Conservation (phyloP, 2,113 vertebrate genomes). For the Muscicapa adusta region DNA sequence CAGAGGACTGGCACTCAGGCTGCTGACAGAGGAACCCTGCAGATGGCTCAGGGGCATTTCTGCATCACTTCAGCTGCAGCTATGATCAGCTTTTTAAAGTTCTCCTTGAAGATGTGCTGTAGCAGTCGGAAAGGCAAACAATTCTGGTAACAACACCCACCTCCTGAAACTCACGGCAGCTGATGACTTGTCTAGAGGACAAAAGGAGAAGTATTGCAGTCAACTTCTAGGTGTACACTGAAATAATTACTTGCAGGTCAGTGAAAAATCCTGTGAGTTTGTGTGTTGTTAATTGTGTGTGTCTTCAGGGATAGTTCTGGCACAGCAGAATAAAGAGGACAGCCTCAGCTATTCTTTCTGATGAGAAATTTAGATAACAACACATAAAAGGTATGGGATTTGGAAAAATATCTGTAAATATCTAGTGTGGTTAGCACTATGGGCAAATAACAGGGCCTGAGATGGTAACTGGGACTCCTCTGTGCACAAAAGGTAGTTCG, state of each 20-base stretch:
- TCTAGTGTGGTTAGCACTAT: neutral
- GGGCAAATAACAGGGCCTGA: neutral
- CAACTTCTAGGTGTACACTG: neutral
- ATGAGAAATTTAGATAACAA: neutral
- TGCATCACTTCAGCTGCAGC: neutral
- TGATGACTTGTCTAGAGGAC: neutral
- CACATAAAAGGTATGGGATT: neutral
- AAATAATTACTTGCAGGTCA: neutral
- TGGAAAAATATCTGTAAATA: neutral
- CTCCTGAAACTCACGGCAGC: neutral
- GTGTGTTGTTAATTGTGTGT: neutral
- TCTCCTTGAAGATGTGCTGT: neutral
- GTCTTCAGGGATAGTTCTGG: neutral
- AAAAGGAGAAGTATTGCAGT: neutral
- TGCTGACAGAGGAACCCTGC: conserved; percentile 71
- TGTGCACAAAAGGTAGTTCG: neutral
- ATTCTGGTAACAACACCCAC: neutral
- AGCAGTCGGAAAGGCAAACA: conserved; percentile 24
- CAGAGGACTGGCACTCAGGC: conserved; percentile 52
- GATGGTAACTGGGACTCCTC: neutral
- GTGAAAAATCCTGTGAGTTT: neutral
- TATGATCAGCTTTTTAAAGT: conserved; percentile 5
- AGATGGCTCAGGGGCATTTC: conserved; percentile 63
- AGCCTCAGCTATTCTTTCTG: neutral
- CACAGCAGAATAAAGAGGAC: neutral